Base-by-base conservation (phyloP, 92 coral and sea anemone genomes). In the Desmophyllum pertusum region DNA sequence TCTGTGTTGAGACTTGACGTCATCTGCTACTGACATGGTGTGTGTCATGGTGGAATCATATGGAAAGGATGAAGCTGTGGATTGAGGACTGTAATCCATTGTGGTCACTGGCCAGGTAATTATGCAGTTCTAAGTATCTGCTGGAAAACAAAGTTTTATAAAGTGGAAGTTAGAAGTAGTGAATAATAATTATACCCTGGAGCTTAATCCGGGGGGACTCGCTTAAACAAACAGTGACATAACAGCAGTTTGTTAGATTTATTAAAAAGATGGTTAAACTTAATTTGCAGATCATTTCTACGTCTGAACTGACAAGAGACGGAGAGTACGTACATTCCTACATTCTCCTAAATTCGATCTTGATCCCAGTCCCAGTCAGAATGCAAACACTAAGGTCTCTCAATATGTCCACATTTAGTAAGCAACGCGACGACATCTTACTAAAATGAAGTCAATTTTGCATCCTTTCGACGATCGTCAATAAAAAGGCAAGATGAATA, bases 11-110 rank as follows among this genome's bases (percentile, higher is more conserved):
- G 92, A 59, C 51, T 88, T 91, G 45, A 85, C 67, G 67, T 92
- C 88, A 85, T 81, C 92, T 51, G 95, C 89, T n/a, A 82, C 84
- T 53, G 95, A 89, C 91, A 89, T 84, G 40, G 84, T 88, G 76
- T 83, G 70, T 0, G 83, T 36, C 42, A 40, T 33, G 19, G 80
- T 29, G 75, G 82, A 78, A 38, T 38, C 53, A 51, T 61, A 79
- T n/a, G 91, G 80, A n/a, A 81, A 17, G 6, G 91, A 80, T 14
- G 88, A 74, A 36, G 73, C 48, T 38, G 90, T 70, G 30, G 83
- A 88, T 51, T 85, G 84, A 4, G 92, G 88, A 48, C 95, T 85
- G 61, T 77, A 81, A 48, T 86, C 93, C 93, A 92, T 86, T 40
- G 15, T 50, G 39, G 37, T 18, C 23, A 31, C 53, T 45, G 37